Evolutionary conservation across 2,797 vertebrate genomes (phyloP).

Genomic region (Sarcophilus harrisii): DNA sequence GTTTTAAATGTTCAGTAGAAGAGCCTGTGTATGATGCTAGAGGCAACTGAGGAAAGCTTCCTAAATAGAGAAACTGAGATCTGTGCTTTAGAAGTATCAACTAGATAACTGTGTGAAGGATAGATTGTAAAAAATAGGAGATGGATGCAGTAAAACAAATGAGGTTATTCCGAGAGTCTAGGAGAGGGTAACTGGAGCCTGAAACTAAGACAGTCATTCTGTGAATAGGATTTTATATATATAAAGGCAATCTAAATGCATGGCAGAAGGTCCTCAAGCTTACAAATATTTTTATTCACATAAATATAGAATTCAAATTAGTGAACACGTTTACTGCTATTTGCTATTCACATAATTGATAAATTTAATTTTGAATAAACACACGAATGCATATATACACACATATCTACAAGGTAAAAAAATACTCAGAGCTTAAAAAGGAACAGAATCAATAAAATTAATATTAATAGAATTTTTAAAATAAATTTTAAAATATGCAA

Average conservation of each 20-base stretch:
- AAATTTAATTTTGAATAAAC: neutral
- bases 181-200: neutral
- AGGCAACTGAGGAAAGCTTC: neutral
- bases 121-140: neutral
- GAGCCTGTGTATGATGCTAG: neutral
- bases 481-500: neutral
- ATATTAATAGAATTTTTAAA: neutral
- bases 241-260: neutral
- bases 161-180: neutral
- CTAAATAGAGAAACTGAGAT: neutral
- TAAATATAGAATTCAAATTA: neutral
- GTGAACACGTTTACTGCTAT: neutral
- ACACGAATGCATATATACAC: neutral
- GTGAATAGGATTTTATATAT: neutral
- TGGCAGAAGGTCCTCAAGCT: neutral
- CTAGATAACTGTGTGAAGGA: neutral
- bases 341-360: neutral
- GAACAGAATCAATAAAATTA: neutral
- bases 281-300: neutral
- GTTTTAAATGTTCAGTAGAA: neutral
- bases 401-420: neutral
- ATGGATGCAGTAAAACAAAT: neutral
- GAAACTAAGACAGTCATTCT: neutral
- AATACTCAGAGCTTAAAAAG: neutral
- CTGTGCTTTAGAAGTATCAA: neutral